Evolutionary conservation across 1,140 invertebrate genomes (phyloP), one percentile per base, ranked within the genome.

Genomic region (Streblospio benedicti): DNA sequence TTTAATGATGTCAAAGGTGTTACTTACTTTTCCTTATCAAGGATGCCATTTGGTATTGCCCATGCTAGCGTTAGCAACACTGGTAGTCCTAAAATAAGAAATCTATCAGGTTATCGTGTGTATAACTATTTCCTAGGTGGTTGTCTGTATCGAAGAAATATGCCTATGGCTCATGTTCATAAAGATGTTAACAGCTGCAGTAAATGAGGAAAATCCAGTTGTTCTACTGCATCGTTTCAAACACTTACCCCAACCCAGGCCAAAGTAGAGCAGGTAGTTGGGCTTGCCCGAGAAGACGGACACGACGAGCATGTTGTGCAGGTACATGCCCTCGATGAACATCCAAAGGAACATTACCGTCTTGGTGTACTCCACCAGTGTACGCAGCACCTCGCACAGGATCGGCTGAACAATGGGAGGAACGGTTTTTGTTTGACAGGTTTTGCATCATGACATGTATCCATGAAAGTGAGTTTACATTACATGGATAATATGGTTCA

Each of bases 281-380:
- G 85, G 84, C 44, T 84, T 83, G 51, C 86, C 86, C 71, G 89
- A 85, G 69, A 93, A 89, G 0, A 90, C 86, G 0, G 87, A 85
- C 1, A 90, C 85, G 68, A 90, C 79, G 35, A 81, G 85, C 74
- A 90, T 85, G 68, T 90, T 92, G 71, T 94, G 88, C 20, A 94
- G 77, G 70, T 91, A 91, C 18, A 91, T 77, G 0, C 91, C 91
- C 72, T 93, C 91, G 30, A 93, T 86, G 67, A 93, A 91, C 90
- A 93, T 93, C 91, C 91, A 94, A 85, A 89, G 88, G 69, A 93
- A 93, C 83, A 91, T 91, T 0, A 89, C 88, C 0, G 90, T 90
- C 57, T 72, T 71, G 0, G 88, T 85, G 72, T 93, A 93, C 74
- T 93, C 91, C 64, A 93, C 70, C 0, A 92, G 73, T 0, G 89